Evolutionary conservation across 2,797 vertebrate species (phyloP).

Genomic region (Anomalospiza imberbis): DNA sequence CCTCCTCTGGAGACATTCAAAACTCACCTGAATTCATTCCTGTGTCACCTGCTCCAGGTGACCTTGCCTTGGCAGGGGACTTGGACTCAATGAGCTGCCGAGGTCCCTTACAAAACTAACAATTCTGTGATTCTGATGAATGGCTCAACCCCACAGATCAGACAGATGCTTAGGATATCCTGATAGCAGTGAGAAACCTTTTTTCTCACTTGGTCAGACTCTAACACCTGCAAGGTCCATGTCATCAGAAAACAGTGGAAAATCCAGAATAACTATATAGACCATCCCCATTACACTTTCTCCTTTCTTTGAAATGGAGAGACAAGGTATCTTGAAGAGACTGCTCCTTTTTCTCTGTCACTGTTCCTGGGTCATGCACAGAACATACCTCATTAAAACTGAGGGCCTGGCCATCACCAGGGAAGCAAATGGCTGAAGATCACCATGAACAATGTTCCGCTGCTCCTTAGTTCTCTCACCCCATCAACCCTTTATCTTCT

Average conservation of each 20-base stretch:
- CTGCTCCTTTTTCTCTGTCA: neutral
- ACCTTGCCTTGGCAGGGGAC: neutral
- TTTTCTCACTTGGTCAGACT: neutral
- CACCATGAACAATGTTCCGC: neutral
- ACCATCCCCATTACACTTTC: neutral
- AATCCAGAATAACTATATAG: neutral
- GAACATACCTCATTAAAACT: neutral
- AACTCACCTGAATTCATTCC: neutral
- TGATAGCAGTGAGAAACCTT: neutral
- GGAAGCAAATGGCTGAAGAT: neutral
- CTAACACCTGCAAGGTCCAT: neutral
- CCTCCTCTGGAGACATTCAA: neutral
- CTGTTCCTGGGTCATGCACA: neutral
- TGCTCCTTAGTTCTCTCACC: neutral
- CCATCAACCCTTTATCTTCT: neutral
- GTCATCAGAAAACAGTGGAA: neutral
- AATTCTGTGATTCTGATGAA: neutral
- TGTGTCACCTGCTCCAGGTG: neutral
- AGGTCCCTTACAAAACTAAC: neutral
- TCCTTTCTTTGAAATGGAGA: neutral
- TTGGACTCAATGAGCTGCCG: neutral
- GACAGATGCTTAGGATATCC: neutral
- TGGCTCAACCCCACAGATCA: accelerated
- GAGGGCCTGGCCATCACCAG: neutral
- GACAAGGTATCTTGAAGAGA: neutral